Evolutionary conservation across 64 coral and sea anemone species (phyloP).

Genomic region (Acropora tenuis): DNA sequence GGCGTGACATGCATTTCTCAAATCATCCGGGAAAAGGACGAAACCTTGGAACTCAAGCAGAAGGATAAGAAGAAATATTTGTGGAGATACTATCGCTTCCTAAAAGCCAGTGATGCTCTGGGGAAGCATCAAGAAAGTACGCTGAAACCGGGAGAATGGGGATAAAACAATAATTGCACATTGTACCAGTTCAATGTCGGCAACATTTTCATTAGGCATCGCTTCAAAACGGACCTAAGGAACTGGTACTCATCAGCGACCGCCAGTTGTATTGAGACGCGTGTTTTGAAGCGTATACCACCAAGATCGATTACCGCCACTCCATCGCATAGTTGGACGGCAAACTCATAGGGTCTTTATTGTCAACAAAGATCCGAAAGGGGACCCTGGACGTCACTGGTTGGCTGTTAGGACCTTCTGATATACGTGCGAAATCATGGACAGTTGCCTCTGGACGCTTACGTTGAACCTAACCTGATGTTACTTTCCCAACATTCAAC

Average conservation of each 20-base stretch:
- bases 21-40: background rate
- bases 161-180: slow-evolving; percentile 28
- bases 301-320: background rate
- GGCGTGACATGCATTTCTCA: slow-evolving; percentile 31
- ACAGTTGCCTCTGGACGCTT: background rate
- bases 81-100: slow-evolving; percentile 40
- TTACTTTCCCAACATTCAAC: background rate
- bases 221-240: background rate
- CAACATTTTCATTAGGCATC: no score
- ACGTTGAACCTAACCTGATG: no score
- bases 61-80: background rate
- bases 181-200: slow-evolving; percentile 60
- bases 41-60: slow-evolving; percentile 26
- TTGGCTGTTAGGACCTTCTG: slow-evolving; percentile 19
- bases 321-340: background rate
- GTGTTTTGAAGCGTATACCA: background rate
- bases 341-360: background rate
- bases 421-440: slow-evolving; percentile 28
- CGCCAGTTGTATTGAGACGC: background rate
- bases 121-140: background rate
- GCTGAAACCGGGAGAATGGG: slow-evolving; percentile 14
- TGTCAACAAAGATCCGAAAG: slow-evolving; percentile 40
- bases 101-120: slow-evolving; percentile 22
- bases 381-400: background rate
- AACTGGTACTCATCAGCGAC: background rate